A percentile compares a stretch with the other conserved stretches of the same genome.
Evolutionary conservation across 2,888 invertebrate genomes (phyloP).

Genomic region (Hypolimnas misippus): DNA sequence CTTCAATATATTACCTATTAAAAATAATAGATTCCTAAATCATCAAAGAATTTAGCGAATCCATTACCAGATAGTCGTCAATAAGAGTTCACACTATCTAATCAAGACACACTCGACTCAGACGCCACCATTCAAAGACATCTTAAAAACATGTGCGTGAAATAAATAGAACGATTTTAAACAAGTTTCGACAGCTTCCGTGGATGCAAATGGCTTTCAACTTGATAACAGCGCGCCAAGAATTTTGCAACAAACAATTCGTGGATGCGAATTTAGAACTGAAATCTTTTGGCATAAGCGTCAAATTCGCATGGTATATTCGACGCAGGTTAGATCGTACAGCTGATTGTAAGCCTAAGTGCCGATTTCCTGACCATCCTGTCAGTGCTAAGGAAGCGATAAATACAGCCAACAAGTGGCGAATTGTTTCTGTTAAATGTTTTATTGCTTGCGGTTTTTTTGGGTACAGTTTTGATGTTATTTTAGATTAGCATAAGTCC

Average conservation of each 20-base stretch:
- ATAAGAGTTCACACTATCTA: conserved; percentile 15
- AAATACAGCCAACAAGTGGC: conserved; percentile 48
- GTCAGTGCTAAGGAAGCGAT: conserved; percentile 49
- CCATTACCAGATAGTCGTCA: not conserved
- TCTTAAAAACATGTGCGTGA: conserved; percentile 34
- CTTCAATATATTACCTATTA: no score
- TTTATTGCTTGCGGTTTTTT: conserved; percentile 26
- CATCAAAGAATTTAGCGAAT: not conserved
- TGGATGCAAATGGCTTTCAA: conserved; percentile 32
- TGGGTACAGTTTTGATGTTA: conserved; percentile 10
- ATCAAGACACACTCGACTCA: conserved; percentile 12
- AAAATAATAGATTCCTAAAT: no score
- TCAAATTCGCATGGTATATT: conserved; percentile 19
- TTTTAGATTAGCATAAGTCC: conserved; percentile 21
- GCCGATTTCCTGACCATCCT: conserved; percentile 52
- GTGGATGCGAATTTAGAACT: conserved; percentile 13
- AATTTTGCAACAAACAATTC: conserved; percentile 18
- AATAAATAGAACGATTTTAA: conserved; percentile 32
- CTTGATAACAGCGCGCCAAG: conserved; percentile 16
- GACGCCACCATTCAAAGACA: conserved; percentile 23
- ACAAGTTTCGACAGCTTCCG: conserved; percentile 38
- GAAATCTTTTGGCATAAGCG: not conserved
- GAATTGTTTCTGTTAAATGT: conserved; percentile 41
- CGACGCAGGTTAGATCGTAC: conserved; percentile 15
- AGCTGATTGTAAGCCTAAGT: conserved; percentile 46